Conservation (phyloP, 2,888 invertebrate species). For the Myopa tessellatipennis region DNA sequence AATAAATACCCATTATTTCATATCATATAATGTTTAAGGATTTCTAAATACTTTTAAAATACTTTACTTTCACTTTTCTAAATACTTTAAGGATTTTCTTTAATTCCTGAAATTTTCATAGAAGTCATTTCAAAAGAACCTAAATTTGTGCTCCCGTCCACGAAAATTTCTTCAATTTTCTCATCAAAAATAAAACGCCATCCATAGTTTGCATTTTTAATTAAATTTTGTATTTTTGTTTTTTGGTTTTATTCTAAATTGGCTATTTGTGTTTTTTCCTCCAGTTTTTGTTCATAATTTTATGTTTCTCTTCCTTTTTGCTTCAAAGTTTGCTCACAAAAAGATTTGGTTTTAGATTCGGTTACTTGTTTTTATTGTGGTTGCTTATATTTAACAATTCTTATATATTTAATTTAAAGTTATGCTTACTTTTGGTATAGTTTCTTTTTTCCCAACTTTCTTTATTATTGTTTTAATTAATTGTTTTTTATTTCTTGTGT, state of each 20-base stretch:
- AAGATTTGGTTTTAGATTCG: too few relatives aligned
- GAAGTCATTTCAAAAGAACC: too few relatives aligned
- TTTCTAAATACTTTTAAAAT: too few relatives aligned
- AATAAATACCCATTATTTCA: too few relatives aligned
- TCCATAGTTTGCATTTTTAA: slow-evolving; percentile 18
- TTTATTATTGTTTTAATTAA: slow-evolving; percentile 41
- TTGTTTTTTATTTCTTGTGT: slow-evolving; percentile 52
- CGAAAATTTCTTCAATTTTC: not conserved
- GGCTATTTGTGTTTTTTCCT: slow-evolving; percentile 30
- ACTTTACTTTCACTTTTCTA: too few relatives aligned
- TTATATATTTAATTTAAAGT: slow-evolving; percentile 2
- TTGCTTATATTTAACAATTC: not conserved
- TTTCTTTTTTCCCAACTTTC: slow-evolving; percentile 17
- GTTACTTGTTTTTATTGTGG: slow-evolving; percentile 3
- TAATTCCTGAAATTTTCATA: too few relatives aligned
- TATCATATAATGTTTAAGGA: too few relatives aligned
- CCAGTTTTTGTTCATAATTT: slow-evolving; percentile 8
- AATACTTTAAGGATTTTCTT: too few relatives aligned
- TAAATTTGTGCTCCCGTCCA: too few relatives aligned
- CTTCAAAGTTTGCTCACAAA: too few relatives aligned
- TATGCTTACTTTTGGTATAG: not conserved
- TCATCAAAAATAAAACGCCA: slow-evolving; percentile 16
- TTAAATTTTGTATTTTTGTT: slow-evolving; percentile 33
- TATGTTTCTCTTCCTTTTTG: not conserved
- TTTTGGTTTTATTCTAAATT: slow-evolving; percentile 29